Percentiles rank a stretch among this genome's conserved stretches.
phyloP scores from a whole-genome alignment of 2,888 invertebrate genomes.

The Apeira syringaria region DNA sequence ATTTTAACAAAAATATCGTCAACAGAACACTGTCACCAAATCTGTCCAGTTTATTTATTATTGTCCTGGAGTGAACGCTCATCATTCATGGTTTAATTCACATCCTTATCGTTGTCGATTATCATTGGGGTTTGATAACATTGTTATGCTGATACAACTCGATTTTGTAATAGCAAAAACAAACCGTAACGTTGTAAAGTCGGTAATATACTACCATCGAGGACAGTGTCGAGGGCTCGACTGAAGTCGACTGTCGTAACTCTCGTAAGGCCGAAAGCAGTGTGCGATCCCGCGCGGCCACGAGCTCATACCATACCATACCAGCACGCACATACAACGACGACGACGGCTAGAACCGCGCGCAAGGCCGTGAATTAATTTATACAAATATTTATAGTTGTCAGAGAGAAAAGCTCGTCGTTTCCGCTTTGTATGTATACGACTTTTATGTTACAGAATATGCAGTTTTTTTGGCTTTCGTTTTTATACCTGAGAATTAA shows the following conservation, averaged over 20 bases:
- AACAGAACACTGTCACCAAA: constrained; percentile 53
- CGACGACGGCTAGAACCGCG: constrained; percentile 31
- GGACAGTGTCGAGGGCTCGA: constrained; percentile 37
- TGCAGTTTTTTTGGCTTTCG: too few species aligned
- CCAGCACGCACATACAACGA: too few species aligned
- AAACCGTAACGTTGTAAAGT: constrained; percentile 33
- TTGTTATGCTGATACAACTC: constrained; percentile 55
- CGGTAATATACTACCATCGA: constrained; percentile 27
- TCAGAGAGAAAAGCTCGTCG: too few species aligned
- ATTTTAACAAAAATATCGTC: constrained; percentile 73
- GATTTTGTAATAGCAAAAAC: constrained; percentile 53
- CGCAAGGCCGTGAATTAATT: constrained; percentile 35
- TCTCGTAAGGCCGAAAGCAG: constrained; percentile 21
- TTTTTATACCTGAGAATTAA: too few species aligned
- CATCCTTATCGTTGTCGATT: constrained; percentile 46
- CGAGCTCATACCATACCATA: constrained; percentile 24
- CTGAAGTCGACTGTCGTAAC: too few species aligned
- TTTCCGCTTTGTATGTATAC: too few species aligned
- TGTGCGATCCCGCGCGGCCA: constrained; percentile 29
- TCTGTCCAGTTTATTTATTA: constrained; percentile 41
- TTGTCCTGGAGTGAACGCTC: constrained; percentile 36
- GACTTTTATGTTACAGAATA: too few species aligned
- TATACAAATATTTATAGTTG: too few species aligned
- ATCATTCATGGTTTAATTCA: constrained; percentile 43
- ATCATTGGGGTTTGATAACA: constrained; percentile 51